These are phyloP conservation scores for Lateolabrax maculatus DNA, from an alignment of 2,797 vertebrate species.

Conservation along the genomic window DNA sequence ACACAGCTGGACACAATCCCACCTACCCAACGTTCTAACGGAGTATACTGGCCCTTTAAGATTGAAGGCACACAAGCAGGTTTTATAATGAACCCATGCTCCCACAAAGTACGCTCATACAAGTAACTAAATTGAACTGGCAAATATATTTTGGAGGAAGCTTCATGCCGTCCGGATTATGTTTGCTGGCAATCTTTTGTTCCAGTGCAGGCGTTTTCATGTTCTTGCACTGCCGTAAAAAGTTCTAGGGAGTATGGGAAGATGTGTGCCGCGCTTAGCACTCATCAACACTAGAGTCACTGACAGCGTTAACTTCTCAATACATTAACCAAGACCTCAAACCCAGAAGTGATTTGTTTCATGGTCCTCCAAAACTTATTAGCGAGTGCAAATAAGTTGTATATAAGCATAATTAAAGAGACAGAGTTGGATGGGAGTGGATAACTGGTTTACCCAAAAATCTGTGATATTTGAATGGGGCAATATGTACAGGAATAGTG, in stretches of 20 bases:
- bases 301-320: not conserved
- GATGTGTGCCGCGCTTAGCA: not conserved
- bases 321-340: slow-evolving; percentile 20
- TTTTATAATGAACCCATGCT: not conserved
- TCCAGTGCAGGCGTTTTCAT: not conserved
- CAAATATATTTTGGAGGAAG: not conserved
- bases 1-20: too few species aligned
- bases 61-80: too few species aligned
- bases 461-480: not conserved
- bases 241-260: not conserved
- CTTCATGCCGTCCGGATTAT: not conserved
- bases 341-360: not conserved
- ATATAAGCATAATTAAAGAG: slow-evolving; percentile 12
- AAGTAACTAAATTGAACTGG: too few species aligned
- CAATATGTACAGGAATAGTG: not conserved
- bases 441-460: not conserved
- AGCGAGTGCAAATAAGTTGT: slow-evolving; percentile 13
- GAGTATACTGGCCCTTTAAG: not conserved
- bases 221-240: not conserved
- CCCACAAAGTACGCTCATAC: not conserved
- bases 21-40: not conserved
- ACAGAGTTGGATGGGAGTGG: slow-evolving; percentile 9
- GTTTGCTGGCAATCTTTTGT: not conserved
- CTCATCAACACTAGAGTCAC: not conserved
- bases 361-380: not conserved